phyloP scores from a whole-genome alignment of 2,888 invertebrate species.

The Gastracanthus pulcherrimus region DNA sequence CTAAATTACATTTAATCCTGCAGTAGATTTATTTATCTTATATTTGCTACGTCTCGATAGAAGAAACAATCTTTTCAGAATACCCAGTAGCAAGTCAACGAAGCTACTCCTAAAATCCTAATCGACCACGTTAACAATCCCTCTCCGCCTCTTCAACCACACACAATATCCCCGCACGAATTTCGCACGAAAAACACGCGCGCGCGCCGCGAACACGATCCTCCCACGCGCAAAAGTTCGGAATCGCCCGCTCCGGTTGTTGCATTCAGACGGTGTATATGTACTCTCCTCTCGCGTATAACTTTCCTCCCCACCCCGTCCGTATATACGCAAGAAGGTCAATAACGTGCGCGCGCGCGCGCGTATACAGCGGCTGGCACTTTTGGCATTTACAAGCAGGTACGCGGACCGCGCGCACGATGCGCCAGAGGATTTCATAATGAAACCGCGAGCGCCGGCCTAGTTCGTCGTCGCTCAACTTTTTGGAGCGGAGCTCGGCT shows the following conservation, averaged over 20 bases:
- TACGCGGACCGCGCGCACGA: background rate
- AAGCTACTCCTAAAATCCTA: too few species aligned
- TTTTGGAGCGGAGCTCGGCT: background rate
- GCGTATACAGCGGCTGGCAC: background rate
- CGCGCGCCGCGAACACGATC: too few species aligned
- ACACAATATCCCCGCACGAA: background rate
- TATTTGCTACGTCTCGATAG: too few species aligned
- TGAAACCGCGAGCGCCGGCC: conserved; percentile 2
- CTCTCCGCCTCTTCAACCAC: too few species aligned
- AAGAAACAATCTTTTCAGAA: too few species aligned
- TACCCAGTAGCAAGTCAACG: too few species aligned
- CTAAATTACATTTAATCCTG: too few species aligned
- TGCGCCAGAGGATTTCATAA: conserved; percentile 9
- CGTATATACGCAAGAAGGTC: conserved; percentile 25
- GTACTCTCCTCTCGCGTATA: background rate
- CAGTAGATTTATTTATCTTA: too few species aligned
- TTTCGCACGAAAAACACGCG: too few species aligned
- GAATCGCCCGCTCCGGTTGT: background rate
- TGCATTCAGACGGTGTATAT: background rate
- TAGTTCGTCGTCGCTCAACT: background rate
- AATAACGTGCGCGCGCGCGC: conserved; percentile 13
- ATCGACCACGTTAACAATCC: too few species aligned
- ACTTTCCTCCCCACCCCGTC: background rate
- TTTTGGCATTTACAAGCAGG: background rate
- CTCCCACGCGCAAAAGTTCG: background rate